Evolutionary conservation across 2,797 vertebrate genomes (phyloP).

Genomic region (Bufotes viridis): DNA sequence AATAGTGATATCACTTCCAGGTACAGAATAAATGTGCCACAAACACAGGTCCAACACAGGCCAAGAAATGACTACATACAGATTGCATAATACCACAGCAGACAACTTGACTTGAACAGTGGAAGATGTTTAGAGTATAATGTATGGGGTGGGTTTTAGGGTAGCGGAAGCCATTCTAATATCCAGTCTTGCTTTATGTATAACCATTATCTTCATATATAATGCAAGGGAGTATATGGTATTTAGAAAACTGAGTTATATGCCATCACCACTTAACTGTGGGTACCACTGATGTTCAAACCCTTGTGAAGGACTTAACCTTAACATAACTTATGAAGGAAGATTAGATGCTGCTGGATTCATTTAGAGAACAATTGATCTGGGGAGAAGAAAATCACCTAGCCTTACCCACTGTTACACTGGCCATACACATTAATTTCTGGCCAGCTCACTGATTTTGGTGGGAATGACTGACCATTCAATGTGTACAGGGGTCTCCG

Average conservation of each 20-base stretch:
- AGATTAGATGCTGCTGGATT: not conserved
- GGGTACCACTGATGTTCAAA: not conserved
- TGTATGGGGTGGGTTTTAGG: not conserved
- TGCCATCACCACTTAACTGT: not conserved
- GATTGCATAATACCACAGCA: no score
- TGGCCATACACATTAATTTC: no score
- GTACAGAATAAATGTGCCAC: no score
- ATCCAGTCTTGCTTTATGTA: not conserved
- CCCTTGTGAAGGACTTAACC: not conserved
- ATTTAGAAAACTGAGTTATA: not conserved
- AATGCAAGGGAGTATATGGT: not conserved
- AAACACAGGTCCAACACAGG: no score
- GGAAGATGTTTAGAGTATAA: not conserved
- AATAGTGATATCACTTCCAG: no score
- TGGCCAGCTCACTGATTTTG: no score
- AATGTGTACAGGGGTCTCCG: no score
- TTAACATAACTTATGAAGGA: not conserved
- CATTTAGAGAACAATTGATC: no score
- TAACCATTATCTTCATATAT: not conserved
- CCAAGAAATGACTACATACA: no score
- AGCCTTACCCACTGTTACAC: not conserved
- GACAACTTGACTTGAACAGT: no score
- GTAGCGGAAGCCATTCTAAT: not conserved
- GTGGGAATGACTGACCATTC: no score
- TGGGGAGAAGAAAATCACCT: not conserved